Conservation (phyloP, 2,888 invertebrate species). For the Enchytraeus crypticus region DNA sequence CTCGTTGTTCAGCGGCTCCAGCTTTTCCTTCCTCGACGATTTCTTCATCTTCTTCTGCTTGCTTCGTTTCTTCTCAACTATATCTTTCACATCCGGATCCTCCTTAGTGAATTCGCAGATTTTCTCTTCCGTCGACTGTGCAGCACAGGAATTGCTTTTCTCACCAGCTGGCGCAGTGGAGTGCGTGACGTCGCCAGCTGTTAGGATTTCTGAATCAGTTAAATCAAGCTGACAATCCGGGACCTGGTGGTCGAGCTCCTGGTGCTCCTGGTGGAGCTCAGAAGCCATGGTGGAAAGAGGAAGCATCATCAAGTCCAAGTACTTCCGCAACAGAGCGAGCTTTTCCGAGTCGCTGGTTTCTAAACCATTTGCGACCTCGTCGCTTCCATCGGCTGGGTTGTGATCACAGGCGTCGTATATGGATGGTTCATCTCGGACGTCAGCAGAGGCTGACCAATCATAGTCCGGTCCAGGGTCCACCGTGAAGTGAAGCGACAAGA, state of each 20-base stretch:
- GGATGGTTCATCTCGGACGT: too few relatives aligned
- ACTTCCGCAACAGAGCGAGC: constrained; percentile 54
- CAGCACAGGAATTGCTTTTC: neutral
- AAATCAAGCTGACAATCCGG: too few relatives aligned
- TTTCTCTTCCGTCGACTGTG: neutral
- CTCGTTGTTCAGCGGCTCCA: neutral
- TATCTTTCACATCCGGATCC: neutral
- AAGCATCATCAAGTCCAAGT: constrained; percentile 57
- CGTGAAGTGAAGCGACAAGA: constrained; percentile 72
- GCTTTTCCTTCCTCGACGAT: neutral
- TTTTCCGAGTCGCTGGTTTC: neutral
- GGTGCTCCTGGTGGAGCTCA: too few relatives aligned
- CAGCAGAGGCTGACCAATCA: constrained; percentile 5
- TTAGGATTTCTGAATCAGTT: neutral
- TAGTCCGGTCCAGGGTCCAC: constrained; percentile 67
- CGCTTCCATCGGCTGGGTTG: too few relatives aligned
- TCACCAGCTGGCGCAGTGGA: neutral
- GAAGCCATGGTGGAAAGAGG: constrained; percentile 31
- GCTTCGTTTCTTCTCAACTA: neutral
- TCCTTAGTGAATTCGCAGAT: neutral
- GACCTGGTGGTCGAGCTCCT: too few relatives aligned
- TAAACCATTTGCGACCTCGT: neutral
- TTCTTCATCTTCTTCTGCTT: neutral
- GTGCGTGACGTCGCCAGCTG: neutral
- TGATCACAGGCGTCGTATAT: too few relatives aligned